These are phyloP conservation scores for Temnopleurus reevesii DNA, from an alignment of 53 echinoderm and acorn worm species.

Conservation along the genomic window DNA sequence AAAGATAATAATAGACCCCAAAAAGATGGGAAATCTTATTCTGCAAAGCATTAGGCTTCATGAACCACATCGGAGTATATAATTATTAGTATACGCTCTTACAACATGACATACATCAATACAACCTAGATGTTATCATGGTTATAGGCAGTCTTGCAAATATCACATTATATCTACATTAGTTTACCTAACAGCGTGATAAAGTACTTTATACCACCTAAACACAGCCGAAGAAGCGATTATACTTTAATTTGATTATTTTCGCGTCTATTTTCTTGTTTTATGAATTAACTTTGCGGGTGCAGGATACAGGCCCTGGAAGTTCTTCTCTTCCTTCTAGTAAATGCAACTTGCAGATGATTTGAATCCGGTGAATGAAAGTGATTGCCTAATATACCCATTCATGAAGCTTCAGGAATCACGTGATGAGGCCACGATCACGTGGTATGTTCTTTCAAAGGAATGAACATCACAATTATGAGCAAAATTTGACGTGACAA, in stretches of 20 bases:
- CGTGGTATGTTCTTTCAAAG: background rate
- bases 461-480: background rate
- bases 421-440: conserved; percentile 2
- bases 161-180: too few species aligned
- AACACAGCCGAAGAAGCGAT: background rate
- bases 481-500: background rate
- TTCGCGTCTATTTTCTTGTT: conserved; percentile 31
- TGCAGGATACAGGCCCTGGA: conserved; percentile 5
- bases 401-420: background rate
- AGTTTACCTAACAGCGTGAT: background rate
- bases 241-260: conserved; percentile 26
- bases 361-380: conserved; percentile 22
- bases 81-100: too few species aligned
- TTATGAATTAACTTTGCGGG: conserved; percentile 10
- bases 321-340: conserved; percentile 21
- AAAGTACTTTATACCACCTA: conserved; percentile 9
- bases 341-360: background rate
- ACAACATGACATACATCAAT: too few species aligned
- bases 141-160: too few species aligned
- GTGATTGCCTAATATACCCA: background rate
- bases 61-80: too few species aligned
- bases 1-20: too few species aligned
- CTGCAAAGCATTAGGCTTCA: too few species aligned
- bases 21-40: too few species aligned
- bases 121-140: too few species aligned